phyloP scores from a whole-genome alignment of 2,113 vertebrate genomes.

The Empidonax traillii region DNA sequence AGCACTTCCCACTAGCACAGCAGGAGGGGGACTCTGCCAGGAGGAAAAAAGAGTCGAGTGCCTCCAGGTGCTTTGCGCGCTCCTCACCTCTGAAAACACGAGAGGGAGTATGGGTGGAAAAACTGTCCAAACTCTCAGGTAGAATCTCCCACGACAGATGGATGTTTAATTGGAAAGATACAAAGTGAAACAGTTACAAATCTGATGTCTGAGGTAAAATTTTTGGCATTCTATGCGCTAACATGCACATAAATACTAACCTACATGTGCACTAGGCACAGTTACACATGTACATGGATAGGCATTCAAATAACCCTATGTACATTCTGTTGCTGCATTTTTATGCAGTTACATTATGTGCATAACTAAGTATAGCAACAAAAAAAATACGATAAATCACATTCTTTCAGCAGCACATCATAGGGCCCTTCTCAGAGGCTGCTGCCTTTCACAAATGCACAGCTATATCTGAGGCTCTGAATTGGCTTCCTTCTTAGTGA shows the following conservation, averaged over 20 bases:
- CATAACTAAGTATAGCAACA: constrained; percentile 15
- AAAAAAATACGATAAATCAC: constrained; percentile 41
- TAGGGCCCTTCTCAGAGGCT: neutral
- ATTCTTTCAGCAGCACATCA: constrained; percentile 1
- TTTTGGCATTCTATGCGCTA: neutral
- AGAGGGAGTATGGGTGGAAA: neutral
- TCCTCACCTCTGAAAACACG: neutral
- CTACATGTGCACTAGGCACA: neutral
- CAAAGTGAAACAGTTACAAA: neutral
- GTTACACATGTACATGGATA: neutral
- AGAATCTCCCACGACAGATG: neutral
- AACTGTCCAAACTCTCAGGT: neutral
- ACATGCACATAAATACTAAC: neutral
- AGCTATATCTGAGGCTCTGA: neutral
- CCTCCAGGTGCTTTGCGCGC: accelerated
- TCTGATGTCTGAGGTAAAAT: constrained; percentile 3
- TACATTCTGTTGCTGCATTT: constrained; percentile 21
- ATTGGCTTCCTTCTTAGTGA: neutral
- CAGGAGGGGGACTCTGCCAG: neutral
- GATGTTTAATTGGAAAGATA: neutral
- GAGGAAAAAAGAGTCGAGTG: neutral
- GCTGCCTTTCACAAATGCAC: neutral
- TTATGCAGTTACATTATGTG: neutral
- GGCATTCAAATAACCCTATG: neutral
- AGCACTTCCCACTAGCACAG: neutral